Evolutionary conservation across 2,113 vertebrate species (phyloP).

Genomic region (Xyrauchen texanus): DNA sequence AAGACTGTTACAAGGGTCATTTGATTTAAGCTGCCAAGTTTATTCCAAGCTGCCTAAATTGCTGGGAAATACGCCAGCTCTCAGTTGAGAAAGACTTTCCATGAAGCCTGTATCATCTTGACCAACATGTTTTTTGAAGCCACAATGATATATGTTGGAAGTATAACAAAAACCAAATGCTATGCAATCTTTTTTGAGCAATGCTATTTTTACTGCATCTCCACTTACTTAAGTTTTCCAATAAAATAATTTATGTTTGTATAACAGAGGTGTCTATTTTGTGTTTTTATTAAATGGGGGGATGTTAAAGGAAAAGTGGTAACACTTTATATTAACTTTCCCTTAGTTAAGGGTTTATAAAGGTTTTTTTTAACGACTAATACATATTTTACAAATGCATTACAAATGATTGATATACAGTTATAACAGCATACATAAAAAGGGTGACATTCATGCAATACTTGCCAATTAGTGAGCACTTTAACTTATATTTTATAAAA

Average conservation of each 20-base stretch:
- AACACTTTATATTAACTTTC: neutral
- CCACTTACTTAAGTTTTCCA: slow-evolving; percentile 37
- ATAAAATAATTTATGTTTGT: slow-evolving; percentile 70
- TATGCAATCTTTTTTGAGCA: slow-evolving; percentile 39
- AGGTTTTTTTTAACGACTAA: no score
- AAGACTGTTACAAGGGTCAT: neutral
- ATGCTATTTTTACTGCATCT: slow-evolving; percentile 17
- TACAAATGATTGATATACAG: no score
- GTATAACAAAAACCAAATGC: slow-evolving; percentile 35
- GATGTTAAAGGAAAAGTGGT: neutral
- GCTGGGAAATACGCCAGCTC: neutral
- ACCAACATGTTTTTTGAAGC: slow-evolving; percentile 22
- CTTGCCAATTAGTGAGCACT: no score
- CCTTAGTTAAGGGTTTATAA: no score
- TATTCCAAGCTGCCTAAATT: no score
- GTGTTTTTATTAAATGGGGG: slow-evolving; percentile 8
- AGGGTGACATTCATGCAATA: no score
- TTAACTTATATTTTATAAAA: no score
- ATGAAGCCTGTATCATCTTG: neutral
- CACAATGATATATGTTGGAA: slow-evolving; percentile 36
- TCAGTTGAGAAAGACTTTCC: neutral
- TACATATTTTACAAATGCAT: no score
- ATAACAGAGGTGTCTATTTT: slow-evolving; percentile 34
- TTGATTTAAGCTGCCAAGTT: neutral
- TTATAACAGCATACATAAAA: no score